Percentiles rank a stretch among this genome's conserved stretches.
phyloP scores from a whole-genome alignment of 2,797 vertebrate species.

The Knipowitschia caucasica region DNA sequence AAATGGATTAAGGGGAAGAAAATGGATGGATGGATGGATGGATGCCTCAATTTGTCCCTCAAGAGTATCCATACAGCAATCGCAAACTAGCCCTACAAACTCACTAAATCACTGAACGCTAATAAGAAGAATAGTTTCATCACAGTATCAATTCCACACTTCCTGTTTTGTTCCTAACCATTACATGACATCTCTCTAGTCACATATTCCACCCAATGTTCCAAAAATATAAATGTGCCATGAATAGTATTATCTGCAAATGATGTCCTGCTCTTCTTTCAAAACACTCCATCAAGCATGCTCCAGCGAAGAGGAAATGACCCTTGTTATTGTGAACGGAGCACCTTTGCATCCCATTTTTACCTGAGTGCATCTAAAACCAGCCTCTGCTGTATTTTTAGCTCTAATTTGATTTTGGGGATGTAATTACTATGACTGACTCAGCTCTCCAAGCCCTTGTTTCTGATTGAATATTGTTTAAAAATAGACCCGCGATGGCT shows the following conservation, averaged over 20 bases:
- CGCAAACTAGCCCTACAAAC: too few relatives aligned
- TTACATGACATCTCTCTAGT: not conserved
- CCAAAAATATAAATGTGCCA: not conserved
- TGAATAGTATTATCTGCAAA: not conserved
- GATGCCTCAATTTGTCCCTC: too few relatives aligned
- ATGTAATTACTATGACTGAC: conserved; percentile 29
- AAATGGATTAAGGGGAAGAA: too few relatives aligned
- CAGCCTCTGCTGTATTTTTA: conserved; percentile 9
- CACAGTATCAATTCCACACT: too few relatives aligned
- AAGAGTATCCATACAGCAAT: too few relatives aligned
- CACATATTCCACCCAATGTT: not conserved
- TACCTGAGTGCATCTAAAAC: conserved; percentile 10
- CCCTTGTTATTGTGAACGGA: not conserved
- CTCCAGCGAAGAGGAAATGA: not conserved
- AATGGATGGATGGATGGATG: too few relatives aligned
- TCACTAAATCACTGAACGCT: too few relatives aligned
- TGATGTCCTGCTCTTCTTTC: not conserved
- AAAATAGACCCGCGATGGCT: conserved; percentile 41
- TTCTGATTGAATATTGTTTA: conserved; percentile 25
- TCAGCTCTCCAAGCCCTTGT: conserved; percentile 35
- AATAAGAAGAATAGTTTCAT: too few relatives aligned
- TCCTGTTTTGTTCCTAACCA: too few relatives aligned
- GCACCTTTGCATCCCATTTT: not conserved
- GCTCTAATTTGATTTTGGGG: conserved; percentile 4
- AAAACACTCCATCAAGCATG: not conserved